Conservation (phyloP, 2,113 vertebrate species). For the Acinonyx jubatus region DNA sequence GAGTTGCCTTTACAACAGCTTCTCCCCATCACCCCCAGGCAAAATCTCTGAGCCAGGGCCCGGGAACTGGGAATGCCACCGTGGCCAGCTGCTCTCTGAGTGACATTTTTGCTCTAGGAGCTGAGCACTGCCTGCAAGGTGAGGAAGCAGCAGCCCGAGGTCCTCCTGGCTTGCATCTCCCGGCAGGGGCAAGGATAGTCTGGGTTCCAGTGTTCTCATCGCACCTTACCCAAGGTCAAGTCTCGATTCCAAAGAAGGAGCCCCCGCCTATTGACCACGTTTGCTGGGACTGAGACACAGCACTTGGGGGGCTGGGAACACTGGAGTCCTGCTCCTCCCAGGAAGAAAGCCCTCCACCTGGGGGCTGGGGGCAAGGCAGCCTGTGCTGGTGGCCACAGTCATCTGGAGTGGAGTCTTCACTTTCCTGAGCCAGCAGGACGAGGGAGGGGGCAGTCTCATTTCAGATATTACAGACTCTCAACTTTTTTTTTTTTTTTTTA, state of each 20-base stretch:
- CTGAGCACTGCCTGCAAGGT: not conserved
- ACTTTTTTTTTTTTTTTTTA: not conserved
- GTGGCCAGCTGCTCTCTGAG: not conserved
- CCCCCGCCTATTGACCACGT: not conserved
- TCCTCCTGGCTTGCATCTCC: not conserved
- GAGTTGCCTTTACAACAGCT: not conserved
- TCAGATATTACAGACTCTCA: not conserved
- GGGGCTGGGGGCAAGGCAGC: not conserved
- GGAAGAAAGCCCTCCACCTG: not conserved
- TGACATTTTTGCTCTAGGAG: not conserved
- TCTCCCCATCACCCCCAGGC: not conserved
- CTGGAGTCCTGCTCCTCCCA: not conserved
- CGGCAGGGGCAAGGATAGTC: not conserved
- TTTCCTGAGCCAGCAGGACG: not conserved
- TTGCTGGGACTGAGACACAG: not conserved
- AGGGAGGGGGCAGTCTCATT: not conserved
- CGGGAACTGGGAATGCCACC: not conserved
- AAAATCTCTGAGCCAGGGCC: not conserved
- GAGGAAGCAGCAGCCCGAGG: not conserved
- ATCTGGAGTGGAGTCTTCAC: not conserved
- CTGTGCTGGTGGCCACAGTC: not conserved
- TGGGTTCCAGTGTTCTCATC: not conserved
- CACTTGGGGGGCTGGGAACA: not conserved
- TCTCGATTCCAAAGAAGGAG: not conserved
- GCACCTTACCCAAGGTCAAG: not conserved